Evolutionary conservation across 2,888 invertebrate species (phyloP), one percentile per base, ranked within the genome.

Genomic region (Phrixothrix hirtus): DNA sequence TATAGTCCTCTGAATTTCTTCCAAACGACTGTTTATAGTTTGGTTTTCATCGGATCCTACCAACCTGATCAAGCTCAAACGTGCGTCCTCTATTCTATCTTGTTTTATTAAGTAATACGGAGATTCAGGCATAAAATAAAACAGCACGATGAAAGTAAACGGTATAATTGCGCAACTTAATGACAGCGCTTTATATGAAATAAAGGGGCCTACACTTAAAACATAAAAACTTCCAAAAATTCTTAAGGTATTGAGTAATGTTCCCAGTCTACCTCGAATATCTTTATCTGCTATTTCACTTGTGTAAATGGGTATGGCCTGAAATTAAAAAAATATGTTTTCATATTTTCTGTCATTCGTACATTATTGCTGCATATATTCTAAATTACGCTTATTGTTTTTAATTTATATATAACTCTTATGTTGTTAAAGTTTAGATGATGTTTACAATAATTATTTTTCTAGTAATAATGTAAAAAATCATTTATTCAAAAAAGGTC

Each of bases 101-200:
- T 65, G 68, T 67, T 75, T 75, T 6, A 80, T 59, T 7, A 79
- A 63, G 47, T 68, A 77, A 48, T 78, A 76, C 1, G 77, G 78
- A 0, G 77, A 77, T 53, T 78, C 78, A 0, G 78, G 78, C 70
- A 77, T 75, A 64, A 73, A 74, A n/a, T 62, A 55, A 50, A 77
- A 75, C 2, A 64, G 64, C 0, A 68, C 13, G 43, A 75, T 67
- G 55, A 77, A 76, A 7, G 72, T 9, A 0, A 70, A 31, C 0
- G 76, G 74, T 1, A 77, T 61, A 2, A 67, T 17, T 2, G 65
- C 55, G 27, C 73, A 73, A 13, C 64, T 59, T 29, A 73, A 69
- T 1, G 71, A 65, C 4, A 77, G 59, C 7, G 59, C 62, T 0
- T 67, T 58, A 64, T 76, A 78, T 1, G 71, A 62, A 0, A 74